phyloP scores from a whole-genome alignment of 2,888 invertebrate species.

The Caenorhabditis sp. region DNA sequence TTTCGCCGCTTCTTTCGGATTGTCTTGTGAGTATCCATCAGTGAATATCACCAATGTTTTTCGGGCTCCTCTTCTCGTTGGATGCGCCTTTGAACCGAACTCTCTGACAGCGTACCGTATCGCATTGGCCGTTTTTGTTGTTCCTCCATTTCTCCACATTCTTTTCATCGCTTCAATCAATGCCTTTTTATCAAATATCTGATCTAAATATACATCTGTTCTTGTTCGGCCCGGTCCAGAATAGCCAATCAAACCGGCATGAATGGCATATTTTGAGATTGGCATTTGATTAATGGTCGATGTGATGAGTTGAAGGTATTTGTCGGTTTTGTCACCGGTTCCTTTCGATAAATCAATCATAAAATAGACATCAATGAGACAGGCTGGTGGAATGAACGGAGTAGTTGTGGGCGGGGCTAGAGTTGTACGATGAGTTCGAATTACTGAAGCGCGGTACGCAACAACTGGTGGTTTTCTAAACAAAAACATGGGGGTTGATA shows the following conservation, averaged over 20 bases:
- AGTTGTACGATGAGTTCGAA: background rate
- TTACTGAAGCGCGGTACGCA: too few relatives aligned
- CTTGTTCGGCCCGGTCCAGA: conserved; percentile 45
- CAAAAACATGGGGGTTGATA: too few relatives aligned
- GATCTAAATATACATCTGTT: conserved; percentile 33
- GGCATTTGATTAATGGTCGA: conserved; percentile 38
- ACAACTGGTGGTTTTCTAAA: conserved; percentile 9
- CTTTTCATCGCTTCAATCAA: conserved; percentile 50
- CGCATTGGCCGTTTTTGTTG: conserved; percentile 59
- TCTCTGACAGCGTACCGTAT: conserved; percentile 46
- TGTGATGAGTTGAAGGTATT: conserved; percentile 47
- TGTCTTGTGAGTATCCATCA: conserved; percentile 62
- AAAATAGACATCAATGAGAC: conserved; percentile 40
- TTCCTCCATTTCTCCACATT: conserved; percentile 54
- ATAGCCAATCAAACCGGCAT: conserved; percentile 44
- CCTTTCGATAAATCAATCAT: conserved; percentile 47
- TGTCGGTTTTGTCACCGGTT: conserved; percentile 49
- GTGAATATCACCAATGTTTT: conserved; percentile 58
- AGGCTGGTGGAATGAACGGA: conserved; percentile 16
- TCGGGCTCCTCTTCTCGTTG: conserved; percentile 42
- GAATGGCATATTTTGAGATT: conserved; percentile 36
- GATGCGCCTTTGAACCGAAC: conserved; percentile 40
- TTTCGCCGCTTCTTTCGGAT: conserved; percentile 46
- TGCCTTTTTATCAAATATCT: conserved; percentile 42
- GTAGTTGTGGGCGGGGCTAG: conserved; percentile 13